These are phyloP conservation scores for Electrona antarctica DNA, from an alignment of 2,113 vertebrate species.

Conservation along the genomic window DNA sequence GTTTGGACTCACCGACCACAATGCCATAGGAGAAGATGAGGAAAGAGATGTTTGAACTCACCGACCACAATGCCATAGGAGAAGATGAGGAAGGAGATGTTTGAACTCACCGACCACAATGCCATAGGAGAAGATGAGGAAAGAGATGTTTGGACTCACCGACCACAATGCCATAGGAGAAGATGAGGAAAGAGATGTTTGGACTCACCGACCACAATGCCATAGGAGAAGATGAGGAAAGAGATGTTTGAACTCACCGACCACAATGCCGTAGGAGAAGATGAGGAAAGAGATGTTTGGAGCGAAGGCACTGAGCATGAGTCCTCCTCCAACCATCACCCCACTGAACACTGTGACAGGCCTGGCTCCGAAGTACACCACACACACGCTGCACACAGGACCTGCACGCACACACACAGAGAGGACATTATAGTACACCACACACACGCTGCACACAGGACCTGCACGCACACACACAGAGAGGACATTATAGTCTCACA, in stretches of 20 bases:
- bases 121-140: constrained; percentile 87
- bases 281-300: constrained; percentile 87
- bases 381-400: constrained; percentile 87
- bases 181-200: constrained; percentile 85
- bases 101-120: constrained; percentile 84
- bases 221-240: constrained; percentile 87
- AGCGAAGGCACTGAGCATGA: constrained; percentile 89
- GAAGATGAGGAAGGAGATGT: too few relatives aligned
- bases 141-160: constrained; percentile 87
- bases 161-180: constrained; percentile 88
- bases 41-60: too few relatives aligned
- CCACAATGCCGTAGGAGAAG: constrained; percentile 86
- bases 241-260: constrained; percentile 87
- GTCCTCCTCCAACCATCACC: constrained; percentile 86
- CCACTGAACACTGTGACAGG: constrained; percentile 88
- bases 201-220: constrained; percentile 87
- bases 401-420: constrained; percentile 60
- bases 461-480: constrained; percentile 60
- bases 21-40: too few relatives aligned
- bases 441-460: constrained; percentile 87
- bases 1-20: too few relatives aligned
- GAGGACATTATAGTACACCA: constrained; percentile 79
- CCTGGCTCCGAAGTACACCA: constrained; percentile 86
- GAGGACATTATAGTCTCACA: too few relatives aligned
- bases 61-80: too few relatives aligned